Evolutionary conservation across 92 coral and sea anemone species (phyloP).

Genomic region (Scolanthus callimorphus): DNA sequence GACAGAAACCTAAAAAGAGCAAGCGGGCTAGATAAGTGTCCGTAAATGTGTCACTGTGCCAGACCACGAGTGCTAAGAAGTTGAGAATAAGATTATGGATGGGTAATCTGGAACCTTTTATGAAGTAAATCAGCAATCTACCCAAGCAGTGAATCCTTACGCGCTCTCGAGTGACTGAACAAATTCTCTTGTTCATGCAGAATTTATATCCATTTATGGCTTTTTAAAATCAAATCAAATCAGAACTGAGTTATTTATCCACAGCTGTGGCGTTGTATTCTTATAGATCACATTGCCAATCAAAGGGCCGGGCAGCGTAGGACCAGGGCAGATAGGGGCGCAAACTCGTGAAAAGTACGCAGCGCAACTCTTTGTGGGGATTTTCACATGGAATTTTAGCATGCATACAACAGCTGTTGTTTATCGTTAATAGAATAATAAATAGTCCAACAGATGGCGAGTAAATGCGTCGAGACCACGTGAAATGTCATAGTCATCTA

Average conservation of each 20-base stretch:
- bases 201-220: conserved; percentile 97
- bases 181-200: conserved; percentile 93
- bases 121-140: conserved; percentile 10
- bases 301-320: conserved; percentile 78
- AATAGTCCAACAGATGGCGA: conserved; percentile 99
- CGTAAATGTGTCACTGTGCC: conserved; percentile 1
- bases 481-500: conserved; percentile 87
- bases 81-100: too few relatives aligned
- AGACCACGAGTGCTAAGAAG: too few relatives aligned
- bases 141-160: conserved; percentile 40
- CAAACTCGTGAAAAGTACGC: conserved; percentile 60
- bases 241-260: conserved; percentile 74
- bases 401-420: conserved; percentile 98
- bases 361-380: conserved; percentile 97
- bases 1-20: neutral
- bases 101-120: neutral
- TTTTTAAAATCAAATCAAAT: conserved; percentile 97
- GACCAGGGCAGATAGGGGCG: conserved; percentile 59
- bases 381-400: conserved; percentile 99
- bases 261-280: conserved; percentile 97
- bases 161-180: conserved; percentile 83
- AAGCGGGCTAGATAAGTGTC: neutral
- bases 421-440: conserved; percentile 99
- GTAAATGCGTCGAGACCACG: conserved; percentile 99
- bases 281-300: conserved; percentile 86